phyloP scores from a whole-genome alignment of 2,113 vertebrate species.

The Brachionichthys hirsutus region DNA sequence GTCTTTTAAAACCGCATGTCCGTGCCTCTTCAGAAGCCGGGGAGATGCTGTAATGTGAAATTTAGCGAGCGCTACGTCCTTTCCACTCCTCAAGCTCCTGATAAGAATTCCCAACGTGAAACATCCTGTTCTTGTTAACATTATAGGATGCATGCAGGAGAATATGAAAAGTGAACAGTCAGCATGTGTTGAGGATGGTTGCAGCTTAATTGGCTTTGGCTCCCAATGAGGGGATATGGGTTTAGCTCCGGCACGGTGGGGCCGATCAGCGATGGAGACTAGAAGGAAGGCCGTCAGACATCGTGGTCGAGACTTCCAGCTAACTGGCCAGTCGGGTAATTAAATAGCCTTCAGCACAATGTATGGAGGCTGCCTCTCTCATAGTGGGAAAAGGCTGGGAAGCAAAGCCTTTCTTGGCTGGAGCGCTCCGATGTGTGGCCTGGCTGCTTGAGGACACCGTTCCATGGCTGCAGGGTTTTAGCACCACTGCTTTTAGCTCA shows the following conservation, averaged over 20 bases:
- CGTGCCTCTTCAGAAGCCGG: constrained; percentile 33
- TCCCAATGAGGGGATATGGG: constrained; percentile 63
- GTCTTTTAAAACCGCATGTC: constrained; percentile 33
- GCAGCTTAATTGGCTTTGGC: constrained; percentile 65
- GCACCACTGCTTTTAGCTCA: constrained; percentile 69
- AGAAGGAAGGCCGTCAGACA: constrained; percentile 57
- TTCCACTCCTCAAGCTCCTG: constrained; percentile 18
- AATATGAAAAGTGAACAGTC: constrained; percentile 56
- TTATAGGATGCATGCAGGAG: constrained; percentile 36
- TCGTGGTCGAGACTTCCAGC: constrained; percentile 35
- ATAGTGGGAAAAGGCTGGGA: constrained; percentile 50
- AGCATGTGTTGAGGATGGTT: constrained; percentile 47
- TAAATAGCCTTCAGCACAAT: constrained; percentile 47
- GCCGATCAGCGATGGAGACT: constrained; percentile 36
- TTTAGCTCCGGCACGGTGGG: constrained; percentile 42
- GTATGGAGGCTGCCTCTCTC: constrained; percentile 31
- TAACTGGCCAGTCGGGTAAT: constrained; percentile 55
- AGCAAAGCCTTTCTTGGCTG: constrained; percentile 42
- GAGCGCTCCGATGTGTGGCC: constrained; percentile 50
- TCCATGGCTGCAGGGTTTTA: constrained; percentile 53
- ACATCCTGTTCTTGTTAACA: constrained; percentile 62
- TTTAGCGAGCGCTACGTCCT: constrained; percentile 30
- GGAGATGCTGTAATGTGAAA: constrained; percentile 35
- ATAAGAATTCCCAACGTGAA: constrained; percentile 46
- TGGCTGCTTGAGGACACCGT: constrained; percentile 39